phyloP scores from a whole-genome alignment of 2,113 vertebrate genomes.

The Manacus vitellinus region DNA sequence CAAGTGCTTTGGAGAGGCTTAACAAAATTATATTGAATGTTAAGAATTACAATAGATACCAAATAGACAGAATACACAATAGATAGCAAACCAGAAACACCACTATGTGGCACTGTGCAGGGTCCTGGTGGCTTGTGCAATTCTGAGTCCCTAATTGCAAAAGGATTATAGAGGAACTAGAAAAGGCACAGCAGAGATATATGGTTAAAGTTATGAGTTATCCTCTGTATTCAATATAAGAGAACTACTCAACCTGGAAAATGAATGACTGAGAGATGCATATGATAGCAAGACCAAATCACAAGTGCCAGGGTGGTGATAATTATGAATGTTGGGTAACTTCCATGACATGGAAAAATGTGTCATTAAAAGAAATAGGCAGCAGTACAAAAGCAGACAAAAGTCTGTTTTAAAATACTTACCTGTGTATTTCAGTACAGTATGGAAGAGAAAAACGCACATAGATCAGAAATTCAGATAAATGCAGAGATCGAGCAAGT shows the following conservation, averaged over 20 bases:
- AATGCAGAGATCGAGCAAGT: background rate
- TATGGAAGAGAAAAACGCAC: background rate
- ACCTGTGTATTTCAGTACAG: background rate
- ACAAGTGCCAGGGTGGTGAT: background rate
- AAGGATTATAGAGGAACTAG: background rate
- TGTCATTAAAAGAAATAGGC: background rate
- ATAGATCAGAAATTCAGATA: background rate
- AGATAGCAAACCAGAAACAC: background rate
- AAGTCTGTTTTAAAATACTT: background rate
- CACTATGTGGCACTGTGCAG: background rate
- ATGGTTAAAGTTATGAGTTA: background rate
- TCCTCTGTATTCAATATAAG: background rate
- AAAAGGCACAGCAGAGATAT: background rate
- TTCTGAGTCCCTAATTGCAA: background rate
- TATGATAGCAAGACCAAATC: background rate
- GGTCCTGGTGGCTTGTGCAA: background rate
- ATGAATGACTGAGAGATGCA: background rate
- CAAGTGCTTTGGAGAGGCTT: background rate
- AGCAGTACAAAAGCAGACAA: background rate
- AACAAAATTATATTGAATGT: background rate
- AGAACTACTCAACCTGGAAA: background rate
- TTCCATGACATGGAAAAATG: background rate
- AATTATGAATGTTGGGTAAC: background rate
- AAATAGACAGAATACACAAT: background rate
- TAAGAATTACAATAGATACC: background rate